Evolutionary conservation across 1,140 invertebrate genomes (phyloP).

Genomic region (Amphibalanus amphitrite): DNA sequence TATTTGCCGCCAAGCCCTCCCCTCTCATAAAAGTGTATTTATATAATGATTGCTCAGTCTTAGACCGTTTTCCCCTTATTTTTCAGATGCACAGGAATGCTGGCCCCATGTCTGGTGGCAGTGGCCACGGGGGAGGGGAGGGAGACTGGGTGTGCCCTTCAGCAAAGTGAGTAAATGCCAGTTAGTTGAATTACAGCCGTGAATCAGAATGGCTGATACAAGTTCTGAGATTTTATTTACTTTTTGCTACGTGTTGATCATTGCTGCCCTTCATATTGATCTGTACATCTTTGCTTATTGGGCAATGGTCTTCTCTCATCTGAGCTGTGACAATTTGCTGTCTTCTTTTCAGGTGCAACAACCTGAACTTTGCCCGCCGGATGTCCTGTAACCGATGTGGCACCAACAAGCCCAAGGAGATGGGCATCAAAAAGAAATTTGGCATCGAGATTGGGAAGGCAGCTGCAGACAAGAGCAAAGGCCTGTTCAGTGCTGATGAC

Average conservation of each 20-base stretch:
- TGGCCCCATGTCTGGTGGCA: no score
- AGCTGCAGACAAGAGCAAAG: slow-evolving; percentile 93
- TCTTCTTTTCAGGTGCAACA: slow-evolving; percentile 50
- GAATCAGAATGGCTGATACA: background rate
- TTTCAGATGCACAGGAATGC: no score
- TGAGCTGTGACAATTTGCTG: slow-evolving; percentile 6
- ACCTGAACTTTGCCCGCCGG: slow-evolving; percentile 85
- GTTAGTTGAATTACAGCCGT: background rate
- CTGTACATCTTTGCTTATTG: background rate
- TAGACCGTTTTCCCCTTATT: no score
- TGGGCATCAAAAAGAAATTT: slow-evolving; percentile 60
- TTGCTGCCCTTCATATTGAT: background rate
- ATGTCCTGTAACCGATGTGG: slow-evolving; percentile 81
- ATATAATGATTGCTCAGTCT: no score
- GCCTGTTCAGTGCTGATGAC: slow-evolving; percentile 95
- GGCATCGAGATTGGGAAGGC: slow-evolving; percentile 95
- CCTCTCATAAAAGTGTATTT: no score
- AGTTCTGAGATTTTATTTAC: background rate
- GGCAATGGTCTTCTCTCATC: background rate
- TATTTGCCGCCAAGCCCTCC: no score
- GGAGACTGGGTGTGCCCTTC: slow-evolving; percentile 33
- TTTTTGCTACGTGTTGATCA: background rate
- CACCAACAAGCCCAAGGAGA: slow-evolving; percentile 30
- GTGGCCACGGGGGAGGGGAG: slow-evolving; percentile 19
- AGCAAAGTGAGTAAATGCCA: slow-evolving; percentile 24